Conservation (phyloP, 1,140 invertebrate genomes). For the Phocides pigmalion region DNA sequence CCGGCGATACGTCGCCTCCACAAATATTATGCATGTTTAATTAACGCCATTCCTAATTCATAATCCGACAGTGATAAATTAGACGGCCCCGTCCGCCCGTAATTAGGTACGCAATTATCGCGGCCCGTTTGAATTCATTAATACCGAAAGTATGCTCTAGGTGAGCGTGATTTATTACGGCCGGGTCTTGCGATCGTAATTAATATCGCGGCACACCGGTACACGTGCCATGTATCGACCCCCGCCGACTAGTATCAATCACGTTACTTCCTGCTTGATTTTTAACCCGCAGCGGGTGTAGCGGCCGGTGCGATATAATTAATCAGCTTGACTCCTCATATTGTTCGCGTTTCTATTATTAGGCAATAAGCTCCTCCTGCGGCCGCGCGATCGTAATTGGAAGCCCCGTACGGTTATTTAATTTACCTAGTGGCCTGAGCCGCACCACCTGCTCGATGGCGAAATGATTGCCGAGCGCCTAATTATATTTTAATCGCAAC, state of each 20-base stretch:
- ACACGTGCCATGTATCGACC: slow-evolving; percentile 52
- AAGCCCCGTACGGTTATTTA: slow-evolving; percentile 77
- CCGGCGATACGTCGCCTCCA: slow-evolving; percentile 55
- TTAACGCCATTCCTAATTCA: slow-evolving; percentile 80
- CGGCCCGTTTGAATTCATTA: slow-evolving; percentile 81
- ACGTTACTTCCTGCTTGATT: slow-evolving; percentile 55
- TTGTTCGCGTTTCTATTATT: slow-evolving; percentile 66
- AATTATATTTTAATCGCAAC: slow-evolving; percentile 83
- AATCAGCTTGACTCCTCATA: slow-evolving; percentile 64
- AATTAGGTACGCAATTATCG: slow-evolving; percentile 82
- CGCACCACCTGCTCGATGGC: slow-evolving; percentile 75
- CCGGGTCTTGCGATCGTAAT: slow-evolving; percentile 71
- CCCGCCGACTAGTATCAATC: slow-evolving; percentile 54
- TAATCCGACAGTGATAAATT: slow-evolving; percentile 83
- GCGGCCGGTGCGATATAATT: slow-evolving; percentile 52
- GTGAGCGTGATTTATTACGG: slow-evolving; percentile 73
- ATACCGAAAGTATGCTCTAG: slow-evolving; percentile 62
- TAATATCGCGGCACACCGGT: slow-evolving; percentile 70
- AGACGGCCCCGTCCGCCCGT: slow-evolving; percentile 69
- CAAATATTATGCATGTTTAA: slow-evolving; percentile 81
- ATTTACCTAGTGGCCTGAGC: slow-evolving; percentile 70
- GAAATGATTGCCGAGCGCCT: slow-evolving; percentile 79
- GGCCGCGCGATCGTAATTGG: slow-evolving; percentile 66
- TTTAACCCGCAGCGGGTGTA: slow-evolving; percentile 47
- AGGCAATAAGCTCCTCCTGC: slow-evolving; percentile 67